Conservation (phyloP, 1,140 invertebrate genomes). For the Pseudomyrmex sp. region DNA sequence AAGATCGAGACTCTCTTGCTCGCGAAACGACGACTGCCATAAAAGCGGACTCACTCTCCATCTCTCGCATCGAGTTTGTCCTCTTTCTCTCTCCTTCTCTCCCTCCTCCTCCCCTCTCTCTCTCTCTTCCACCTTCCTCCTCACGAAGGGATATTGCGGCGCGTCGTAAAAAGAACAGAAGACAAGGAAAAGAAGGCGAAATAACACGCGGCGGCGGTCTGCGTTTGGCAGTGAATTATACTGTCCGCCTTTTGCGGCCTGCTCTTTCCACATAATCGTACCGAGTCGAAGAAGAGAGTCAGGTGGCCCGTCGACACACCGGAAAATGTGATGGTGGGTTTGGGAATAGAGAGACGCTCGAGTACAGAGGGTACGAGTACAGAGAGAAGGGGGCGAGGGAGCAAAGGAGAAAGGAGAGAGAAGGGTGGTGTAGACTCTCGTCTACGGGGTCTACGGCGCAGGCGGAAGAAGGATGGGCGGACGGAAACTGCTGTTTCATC, state of each 20-base stretch:
- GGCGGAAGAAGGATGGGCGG: constrained; percentile 71
- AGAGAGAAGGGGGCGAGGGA: background rate
- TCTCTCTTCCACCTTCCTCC: background rate
- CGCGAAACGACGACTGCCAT: constrained; percentile 24
- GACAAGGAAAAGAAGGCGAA: constrained; percentile 28
- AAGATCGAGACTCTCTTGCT: background rate
- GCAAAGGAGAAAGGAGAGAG: background rate
- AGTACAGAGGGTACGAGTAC: background rate
- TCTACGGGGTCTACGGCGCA: constrained; percentile 27
- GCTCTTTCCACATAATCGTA: constrained; percentile 46
- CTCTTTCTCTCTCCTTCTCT: no score
- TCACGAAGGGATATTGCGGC: constrained; percentile 7
- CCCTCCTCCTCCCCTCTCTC: no score
- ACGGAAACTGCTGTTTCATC: constrained; percentile 80
- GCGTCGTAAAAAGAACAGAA: constrained; percentile 35
- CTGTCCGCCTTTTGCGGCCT: constrained; percentile 56
- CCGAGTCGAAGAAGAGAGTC: constrained; percentile 46
- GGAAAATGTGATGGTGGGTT: constrained; percentile 45
- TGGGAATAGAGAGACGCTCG: background rate
- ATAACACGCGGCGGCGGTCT: constrained; percentile 34
- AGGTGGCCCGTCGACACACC: constrained; percentile 58
- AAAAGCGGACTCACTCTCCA: constrained; percentile 18
- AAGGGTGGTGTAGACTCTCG: constrained; percentile 11
- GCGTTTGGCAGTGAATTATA: constrained; percentile 71
- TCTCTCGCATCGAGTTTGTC: constrained; percentile 9